phyloP scores from a whole-genome alignment of 2,888 invertebrate genomes.

The Perizoma flavofasciatum region DNA sequence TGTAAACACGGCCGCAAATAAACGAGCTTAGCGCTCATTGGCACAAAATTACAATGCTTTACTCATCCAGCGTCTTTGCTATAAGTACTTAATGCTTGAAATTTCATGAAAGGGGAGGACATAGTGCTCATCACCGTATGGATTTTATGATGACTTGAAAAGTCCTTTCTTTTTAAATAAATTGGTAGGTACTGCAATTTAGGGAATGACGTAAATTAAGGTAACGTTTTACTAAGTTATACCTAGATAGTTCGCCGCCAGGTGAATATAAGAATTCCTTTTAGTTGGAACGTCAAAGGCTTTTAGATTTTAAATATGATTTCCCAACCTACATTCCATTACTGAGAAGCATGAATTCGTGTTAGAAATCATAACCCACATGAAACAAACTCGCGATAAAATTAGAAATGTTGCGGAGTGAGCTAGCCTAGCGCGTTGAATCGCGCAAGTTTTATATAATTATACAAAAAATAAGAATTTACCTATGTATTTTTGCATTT shows the following conservation, averaged over 20 bases:
- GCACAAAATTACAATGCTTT: conserved; percentile 52
- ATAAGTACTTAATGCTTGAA: conserved; percentile 20
- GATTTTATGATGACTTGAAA: neutral
- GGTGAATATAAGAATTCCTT: no score
- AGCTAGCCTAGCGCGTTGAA: conserved; percentile 16
- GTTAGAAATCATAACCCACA: conserved; percentile 73
- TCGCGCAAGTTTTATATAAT: conserved; percentile 1
- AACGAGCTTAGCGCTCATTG: conserved; percentile 62
- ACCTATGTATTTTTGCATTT: no score
- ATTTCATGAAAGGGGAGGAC: neutral
- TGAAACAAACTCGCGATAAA: conserved; percentile 66
- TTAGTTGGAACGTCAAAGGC: no score
- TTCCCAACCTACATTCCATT: conserved; percentile 53
- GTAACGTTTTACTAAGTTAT: no score
- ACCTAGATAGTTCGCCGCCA: no score
- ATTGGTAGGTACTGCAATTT: no score
- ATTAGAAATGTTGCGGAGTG: conserved; percentile 58
- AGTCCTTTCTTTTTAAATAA: neutral
- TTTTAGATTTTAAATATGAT: no score
- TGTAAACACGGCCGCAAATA: conserved; percentile 79
- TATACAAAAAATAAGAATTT: neutral
- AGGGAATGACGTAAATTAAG: no score
- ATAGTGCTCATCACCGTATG: no score
- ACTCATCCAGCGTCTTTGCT: conserved; percentile 32
- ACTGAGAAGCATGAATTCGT: conserved; percentile 60